A percentile compares a stretch with the other conserved stretches of the same genome.
phyloP scores from a whole-genome alignment of 2,797 vertebrate genomes.

The Petrocephalus sullivani region DNA sequence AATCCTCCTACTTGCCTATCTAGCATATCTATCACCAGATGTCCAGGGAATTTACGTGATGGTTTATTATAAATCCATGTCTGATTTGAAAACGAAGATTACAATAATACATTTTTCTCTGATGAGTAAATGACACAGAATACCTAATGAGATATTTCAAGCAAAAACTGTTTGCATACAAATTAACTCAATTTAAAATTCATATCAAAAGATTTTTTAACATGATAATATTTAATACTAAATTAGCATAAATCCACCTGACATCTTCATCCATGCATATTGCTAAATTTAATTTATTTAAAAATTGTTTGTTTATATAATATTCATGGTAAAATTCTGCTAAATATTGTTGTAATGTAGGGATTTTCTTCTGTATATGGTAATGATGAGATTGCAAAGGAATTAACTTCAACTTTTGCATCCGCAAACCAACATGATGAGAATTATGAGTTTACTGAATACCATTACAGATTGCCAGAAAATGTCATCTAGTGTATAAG shows the following conservation, averaged over 20 bases:
- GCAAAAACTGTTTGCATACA: neutral
- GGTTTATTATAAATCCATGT: neutral
- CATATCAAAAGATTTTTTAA: neutral
- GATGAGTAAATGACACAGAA: neutral
- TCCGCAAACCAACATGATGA: conserved; percentile 12
- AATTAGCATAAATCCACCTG: neutral
- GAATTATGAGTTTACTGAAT: conserved; percentile 17
- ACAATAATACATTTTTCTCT: neutral
- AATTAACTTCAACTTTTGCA: neutral
- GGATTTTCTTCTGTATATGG: neutral
- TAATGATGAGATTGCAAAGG: neutral
- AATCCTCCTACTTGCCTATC: neutral
- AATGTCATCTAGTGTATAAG: neutral
- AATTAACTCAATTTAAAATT: neutral
- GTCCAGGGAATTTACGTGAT: neutral
- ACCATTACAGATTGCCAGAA: neutral
- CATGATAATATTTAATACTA: no score
- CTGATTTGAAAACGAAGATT: conserved; percentile 6
- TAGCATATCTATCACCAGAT: neutral
- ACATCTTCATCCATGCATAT: neutral
- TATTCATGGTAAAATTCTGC: neutral
- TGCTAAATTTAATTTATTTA: neutral
- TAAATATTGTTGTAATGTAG: neutral
- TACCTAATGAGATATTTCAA: neutral
- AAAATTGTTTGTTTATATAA: neutral